Evolutionary conservation across 2,888 invertebrate genomes (phyloP).

Genomic region (Heteropelma amictum): DNA sequence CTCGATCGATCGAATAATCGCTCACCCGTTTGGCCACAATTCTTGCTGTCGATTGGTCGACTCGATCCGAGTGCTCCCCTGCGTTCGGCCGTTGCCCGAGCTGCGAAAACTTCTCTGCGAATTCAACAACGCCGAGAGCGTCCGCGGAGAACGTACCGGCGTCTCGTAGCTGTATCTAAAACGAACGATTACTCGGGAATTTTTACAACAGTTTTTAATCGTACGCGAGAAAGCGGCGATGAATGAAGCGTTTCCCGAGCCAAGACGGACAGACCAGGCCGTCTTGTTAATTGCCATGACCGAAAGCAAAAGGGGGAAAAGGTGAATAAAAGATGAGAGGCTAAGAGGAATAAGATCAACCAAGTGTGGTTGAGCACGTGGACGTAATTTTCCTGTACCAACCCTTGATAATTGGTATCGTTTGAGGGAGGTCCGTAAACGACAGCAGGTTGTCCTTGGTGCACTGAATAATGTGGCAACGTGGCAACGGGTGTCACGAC

Average conservation of each 20-base stretch:
- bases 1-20: too few species aligned
- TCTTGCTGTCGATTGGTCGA: conserved; percentile 57
- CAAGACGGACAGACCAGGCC: conserved; percentile 29
- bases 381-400: conserved; percentile 56
- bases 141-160: conserved; percentile 58
- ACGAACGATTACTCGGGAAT: conserved; percentile 32
- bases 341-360: conserved; percentile 22
- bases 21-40: conserved; percentile 68
- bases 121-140: background rate
- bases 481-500: conserved; percentile 49
- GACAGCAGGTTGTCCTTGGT: conserved; percentile 61
- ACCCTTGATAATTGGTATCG: conserved; percentile 56
- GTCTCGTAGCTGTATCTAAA: conserved; percentile 64
- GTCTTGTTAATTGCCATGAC: background rate
- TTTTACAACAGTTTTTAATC: conserved; percentile 43
- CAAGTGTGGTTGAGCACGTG: conserved; percentile 51
- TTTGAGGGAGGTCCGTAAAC: conserved; percentile 68
- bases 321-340: background rate
- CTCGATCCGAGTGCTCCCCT: conserved; percentile 38
- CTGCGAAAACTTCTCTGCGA: conserved; percentile 33
- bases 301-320: background rate
- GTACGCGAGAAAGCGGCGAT: conserved; percentile 50
- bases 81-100: background rate
- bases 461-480: conserved; percentile 55
- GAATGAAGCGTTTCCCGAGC: conserved; percentile 21